Base-by-base conservation (phyloP, 2,888 invertebrate species). In the Archips xylosteana region DNA sequence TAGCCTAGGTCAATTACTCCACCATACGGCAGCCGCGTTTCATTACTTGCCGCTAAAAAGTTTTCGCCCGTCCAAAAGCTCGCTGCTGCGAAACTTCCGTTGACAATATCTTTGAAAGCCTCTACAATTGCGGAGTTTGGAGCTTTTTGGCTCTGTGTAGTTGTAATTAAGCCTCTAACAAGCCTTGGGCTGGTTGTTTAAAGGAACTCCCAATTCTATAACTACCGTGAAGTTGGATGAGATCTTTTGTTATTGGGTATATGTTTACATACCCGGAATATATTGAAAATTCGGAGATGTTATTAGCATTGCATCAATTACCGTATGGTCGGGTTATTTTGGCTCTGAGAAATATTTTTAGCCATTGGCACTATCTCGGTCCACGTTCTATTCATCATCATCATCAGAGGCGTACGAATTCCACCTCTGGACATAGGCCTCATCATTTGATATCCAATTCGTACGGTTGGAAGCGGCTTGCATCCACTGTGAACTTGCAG, bases 91-190 rank as follows among this genome's bases (percentile, higher is more conserved):
- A 74, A 74, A 74, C 74, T 74, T 74, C 74, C 74, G 69, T 70
- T 74, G 74, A 74, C 74, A 74, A 74, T 74, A 74, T 74, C 74
- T 74, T 74, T 74, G 74, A 74, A 70, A 74, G 74, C 74, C 70
- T 54, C 74, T 69, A 42, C 74, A 69, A 74, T 74, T 74, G 73
- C 69, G 59, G 70, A 74, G 65, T 74, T 74, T 70, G 42, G 57
- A 60, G 74, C 74, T 74, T 74, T 74, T 74, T 70, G 65, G 69
- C 69, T 57, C 66, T 68, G 60, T 70, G 69, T 74, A 74, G 74
- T 74, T 74, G 69, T 74, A 74, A 74, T 74, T 74, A 74, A 70
- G 70, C 74, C 47, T 49, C 59, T 73, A 73, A 73, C 68, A 64
- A 69, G 59, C 63, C 68, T 34, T 63, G 68, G 67, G 66, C 54